Conservation (phyloP, 2,888 invertebrate genomes). For the Trachelus tabidus region DNA sequence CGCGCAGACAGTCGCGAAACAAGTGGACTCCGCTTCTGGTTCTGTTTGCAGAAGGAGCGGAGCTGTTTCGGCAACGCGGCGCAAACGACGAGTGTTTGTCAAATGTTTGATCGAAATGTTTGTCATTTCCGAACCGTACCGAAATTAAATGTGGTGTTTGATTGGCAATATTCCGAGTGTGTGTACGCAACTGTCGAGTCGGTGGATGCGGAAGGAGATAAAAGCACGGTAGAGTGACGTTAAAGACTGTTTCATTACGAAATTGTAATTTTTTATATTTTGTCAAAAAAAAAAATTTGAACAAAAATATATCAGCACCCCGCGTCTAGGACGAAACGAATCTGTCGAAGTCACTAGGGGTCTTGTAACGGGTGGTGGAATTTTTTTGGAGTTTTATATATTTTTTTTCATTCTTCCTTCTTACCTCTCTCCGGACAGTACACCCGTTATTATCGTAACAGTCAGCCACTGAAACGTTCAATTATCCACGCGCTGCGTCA, state of each 20-base stretch:
- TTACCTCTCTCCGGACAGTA: conserved; percentile 27
- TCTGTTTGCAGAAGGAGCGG: conserved; percentile 16
- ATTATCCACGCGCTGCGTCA: conserved; percentile 54
- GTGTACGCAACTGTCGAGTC: conserved; percentile 1
- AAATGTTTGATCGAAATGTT: conserved; percentile 64
- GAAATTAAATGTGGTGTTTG: conserved; percentile 58
- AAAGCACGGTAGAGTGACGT: neutral
- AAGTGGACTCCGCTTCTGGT: conserved; percentile 26
- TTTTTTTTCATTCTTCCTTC: neutral
- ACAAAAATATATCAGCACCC: neutral
- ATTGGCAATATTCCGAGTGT: conserved; percentile 16
- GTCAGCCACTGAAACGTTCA: conserved; percentile 55
- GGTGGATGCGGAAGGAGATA: neutral
- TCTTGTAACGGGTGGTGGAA: neutral
- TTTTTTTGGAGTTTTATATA: neutral
- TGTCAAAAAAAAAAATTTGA: neutral
- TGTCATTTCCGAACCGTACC: conserved; percentile 50
- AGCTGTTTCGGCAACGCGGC: conserved; percentile 22
- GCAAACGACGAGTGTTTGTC: conserved; percentile 58
- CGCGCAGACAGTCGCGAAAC: conserved; percentile 56
- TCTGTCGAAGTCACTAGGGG: neutral
- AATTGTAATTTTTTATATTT: neutral
- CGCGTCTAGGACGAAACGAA: neutral
- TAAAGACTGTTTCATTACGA: neutral
- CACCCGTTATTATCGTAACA: conserved; percentile 45